Percentiles rank a stretch among this genome's conserved stretches.
Evolutionary conservation across 2,113 vertebrate genomes (phyloP).

Genomic region (Pomatostomus ruficeps): DNA sequence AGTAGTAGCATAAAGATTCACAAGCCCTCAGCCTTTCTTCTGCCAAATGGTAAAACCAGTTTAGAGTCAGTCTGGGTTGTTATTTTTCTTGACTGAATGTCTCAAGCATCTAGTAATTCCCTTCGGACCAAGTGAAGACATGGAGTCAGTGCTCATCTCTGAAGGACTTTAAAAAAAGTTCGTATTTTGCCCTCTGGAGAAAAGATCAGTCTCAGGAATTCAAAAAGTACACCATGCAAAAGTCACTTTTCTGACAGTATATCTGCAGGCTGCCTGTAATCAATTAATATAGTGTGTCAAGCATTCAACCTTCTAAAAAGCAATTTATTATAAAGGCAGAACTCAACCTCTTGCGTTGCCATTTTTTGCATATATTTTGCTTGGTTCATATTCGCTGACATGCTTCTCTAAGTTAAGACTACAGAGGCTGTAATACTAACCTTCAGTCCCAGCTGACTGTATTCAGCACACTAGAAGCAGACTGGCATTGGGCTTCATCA

Average conservation of each 20-base stretch:
- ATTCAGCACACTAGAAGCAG: background rate
- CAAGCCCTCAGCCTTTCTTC: background rate
- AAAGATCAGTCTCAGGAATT: background rate
- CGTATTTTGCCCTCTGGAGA: slow-evolving; percentile 10
- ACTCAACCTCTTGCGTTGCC: background rate
- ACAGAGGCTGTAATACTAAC: background rate
- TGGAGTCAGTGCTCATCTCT: background rate
- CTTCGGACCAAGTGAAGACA: background rate
- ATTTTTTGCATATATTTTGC: background rate
- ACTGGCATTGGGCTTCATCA: background rate
- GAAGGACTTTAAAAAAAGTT: background rate
- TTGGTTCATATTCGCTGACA: background rate
- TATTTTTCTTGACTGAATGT: background rate
- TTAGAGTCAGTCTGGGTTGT: background rate
- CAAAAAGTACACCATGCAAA: background rate
- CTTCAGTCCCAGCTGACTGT: background rate
- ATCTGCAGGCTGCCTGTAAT: background rate
- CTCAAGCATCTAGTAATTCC: slow-evolving; percentile 8
- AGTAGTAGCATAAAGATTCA: background rate
- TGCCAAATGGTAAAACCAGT: background rate
- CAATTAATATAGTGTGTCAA: background rate
- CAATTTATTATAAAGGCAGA: background rate
- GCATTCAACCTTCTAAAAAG: background rate
- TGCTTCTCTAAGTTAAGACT: background rate
- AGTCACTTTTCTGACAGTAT: background rate